phyloP scores from a whole-genome alignment of 2,888 invertebrate species.

The Spodoptera littoralis region DNA sequence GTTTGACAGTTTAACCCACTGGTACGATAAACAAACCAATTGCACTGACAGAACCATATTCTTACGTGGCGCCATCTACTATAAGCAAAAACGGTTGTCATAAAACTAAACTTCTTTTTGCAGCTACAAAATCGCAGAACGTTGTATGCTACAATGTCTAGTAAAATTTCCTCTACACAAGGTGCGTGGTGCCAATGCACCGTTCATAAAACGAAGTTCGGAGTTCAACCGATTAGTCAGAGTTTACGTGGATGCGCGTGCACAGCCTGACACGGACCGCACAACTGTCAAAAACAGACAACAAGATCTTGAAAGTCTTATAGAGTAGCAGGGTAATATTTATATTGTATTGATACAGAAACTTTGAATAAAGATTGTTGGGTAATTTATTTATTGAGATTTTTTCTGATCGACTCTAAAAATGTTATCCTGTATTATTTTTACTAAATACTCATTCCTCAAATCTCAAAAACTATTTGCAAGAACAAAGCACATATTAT shows the following conservation, averaged over 20 bases:
- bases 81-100: too few relatives aligned
- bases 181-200: constrained; percentile 70
- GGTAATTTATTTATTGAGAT: constrained; percentile 7
- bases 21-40: too few relatives aligned
- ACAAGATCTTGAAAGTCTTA: constrained; percentile 61
- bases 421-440: too few relatives aligned
- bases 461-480: too few relatives aligned
- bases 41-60: too few relatives aligned
- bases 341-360: neutral
- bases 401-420: constrained; percentile 10
- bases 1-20: too few relatives aligned
- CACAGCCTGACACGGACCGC: constrained; percentile 41
- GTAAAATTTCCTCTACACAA: constrained; percentile 78
- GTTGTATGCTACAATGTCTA: constrained; percentile 78
- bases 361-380: constrained; percentile 16
- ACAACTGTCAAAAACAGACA: constrained; percentile 22
- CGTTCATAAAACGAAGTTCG: constrained; percentile 72
- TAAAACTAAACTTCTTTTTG: constrained; percentile 11
- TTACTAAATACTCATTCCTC: too few relatives aligned
- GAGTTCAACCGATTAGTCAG: constrained; percentile 71
- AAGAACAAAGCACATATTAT: too few relatives aligned
- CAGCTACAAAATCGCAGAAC: constrained; percentile 83
- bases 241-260: constrained; percentile 71
- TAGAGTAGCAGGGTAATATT: constrained; percentile 59
- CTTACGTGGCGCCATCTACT: too few relatives aligned